These are phyloP conservation scores for Scaptomyza caliginosa DNA, from an alignment of 2,888 invertebrate species.

Conservation along the genomic window DNA sequence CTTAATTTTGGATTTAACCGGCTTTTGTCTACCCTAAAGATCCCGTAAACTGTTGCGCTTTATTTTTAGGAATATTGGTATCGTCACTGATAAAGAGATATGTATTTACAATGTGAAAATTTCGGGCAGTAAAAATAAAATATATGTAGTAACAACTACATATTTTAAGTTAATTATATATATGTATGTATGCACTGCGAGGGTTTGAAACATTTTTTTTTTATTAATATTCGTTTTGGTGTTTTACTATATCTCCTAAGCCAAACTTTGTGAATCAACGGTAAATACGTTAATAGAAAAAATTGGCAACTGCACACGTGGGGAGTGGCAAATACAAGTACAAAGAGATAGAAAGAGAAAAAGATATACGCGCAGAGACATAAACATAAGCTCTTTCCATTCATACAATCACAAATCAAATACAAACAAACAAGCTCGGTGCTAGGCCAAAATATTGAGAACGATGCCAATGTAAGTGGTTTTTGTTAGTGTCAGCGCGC, in stretches of 20 bases:
- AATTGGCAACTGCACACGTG: not conserved
- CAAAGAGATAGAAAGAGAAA: not conserved
- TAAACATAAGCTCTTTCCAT: not conserved
- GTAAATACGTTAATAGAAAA: not conserved
- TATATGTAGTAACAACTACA: not conserved
- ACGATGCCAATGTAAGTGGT: not conserved
- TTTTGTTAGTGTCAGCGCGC: slow-evolving; percentile 3
- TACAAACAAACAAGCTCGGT: not conserved
- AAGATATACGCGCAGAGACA: not conserved
- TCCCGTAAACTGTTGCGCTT: not conserved
- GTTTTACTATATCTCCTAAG: not conserved
- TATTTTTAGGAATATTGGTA: slow-evolving; percentile 6
- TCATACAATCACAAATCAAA: not conserved
- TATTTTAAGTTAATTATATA: too few relatives aligned
- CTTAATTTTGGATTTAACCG: slow-evolving; percentile 31
- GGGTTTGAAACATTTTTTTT: too few relatives aligned
- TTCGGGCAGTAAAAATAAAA: too few relatives aligned
- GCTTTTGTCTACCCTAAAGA: slow-evolving; percentile 8
- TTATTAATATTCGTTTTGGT: too few relatives aligned
- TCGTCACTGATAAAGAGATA: slow-evolving; percentile 18
- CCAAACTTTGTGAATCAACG: not conserved
- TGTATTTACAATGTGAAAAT: not conserved
- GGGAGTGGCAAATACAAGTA: not conserved
- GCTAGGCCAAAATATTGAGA: slow-evolving; percentile 24
- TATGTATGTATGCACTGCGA: too few relatives aligned